A percentile compares a stretch with the other conserved stretches of the same genome.
Evolutionary conservation across 2,888 invertebrate genomes (phyloP).

Genomic region (Neuroscelio doddi): DNA sequence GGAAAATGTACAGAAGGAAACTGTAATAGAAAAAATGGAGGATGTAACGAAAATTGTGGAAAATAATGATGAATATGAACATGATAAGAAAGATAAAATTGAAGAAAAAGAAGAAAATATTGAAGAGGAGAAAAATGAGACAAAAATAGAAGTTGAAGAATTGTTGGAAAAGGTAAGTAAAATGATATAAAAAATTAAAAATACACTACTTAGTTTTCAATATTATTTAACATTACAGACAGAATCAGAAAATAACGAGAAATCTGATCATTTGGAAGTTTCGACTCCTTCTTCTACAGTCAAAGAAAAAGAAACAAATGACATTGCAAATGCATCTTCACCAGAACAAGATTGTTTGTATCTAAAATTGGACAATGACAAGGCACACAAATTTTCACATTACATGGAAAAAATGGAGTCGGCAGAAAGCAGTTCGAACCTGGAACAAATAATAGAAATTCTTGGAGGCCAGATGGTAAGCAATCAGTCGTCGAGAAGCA

Average conservation of each 20-base stretch:
- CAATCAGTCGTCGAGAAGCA: conserved; percentile 46
- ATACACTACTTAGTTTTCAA: too few relatives aligned
- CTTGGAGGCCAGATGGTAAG: conserved; percentile 9
- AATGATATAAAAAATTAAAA: too few relatives aligned
- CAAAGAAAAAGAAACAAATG: conserved; percentile 20
- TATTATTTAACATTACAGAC: too few relatives aligned
- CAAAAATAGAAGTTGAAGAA: neutral
- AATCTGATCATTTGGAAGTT: too few relatives aligned
- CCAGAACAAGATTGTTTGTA: conserved; percentile 62
- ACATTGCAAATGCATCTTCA: conserved; percentile 18
- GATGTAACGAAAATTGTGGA: neutral
- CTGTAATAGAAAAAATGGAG: neutral
- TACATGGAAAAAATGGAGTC: conserved; percentile 57
- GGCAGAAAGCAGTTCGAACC: neutral
- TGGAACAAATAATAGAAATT: conserved; percentile 17
- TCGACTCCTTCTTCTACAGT: too few relatives aligned
- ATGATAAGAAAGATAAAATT: conserved; percentile 10
- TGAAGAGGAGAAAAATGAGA: neutral
- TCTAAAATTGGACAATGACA: conserved; percentile 55
- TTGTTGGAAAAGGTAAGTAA: neutral
- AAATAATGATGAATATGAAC: conserved; percentile 4
- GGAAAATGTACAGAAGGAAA: neutral
- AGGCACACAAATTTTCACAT: conserved; percentile 56
- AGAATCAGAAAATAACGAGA: too few relatives aligned
- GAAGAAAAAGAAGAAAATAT: conserved; percentile 2